These are phyloP conservation scores for Choloepus didactylus DNA, from an alignment of 2,797 vertebrate species.

Conservation along the genomic window DNA sequence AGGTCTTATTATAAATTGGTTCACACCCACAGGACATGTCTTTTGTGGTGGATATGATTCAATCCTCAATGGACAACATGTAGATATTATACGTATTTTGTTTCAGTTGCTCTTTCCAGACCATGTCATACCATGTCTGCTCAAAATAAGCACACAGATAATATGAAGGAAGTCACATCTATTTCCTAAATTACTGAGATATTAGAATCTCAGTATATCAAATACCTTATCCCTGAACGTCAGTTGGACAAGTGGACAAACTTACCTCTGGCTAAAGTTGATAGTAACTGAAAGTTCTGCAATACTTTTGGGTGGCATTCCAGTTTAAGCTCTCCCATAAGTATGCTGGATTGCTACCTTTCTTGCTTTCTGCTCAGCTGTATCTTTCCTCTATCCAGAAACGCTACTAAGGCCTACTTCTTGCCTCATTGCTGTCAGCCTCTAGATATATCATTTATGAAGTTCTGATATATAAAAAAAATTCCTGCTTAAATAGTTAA, in stretches of 20 bases:
- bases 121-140: neutral
- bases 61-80: neutral
- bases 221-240: neutral
- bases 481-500: neutral
- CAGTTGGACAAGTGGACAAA: neutral
- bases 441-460: neutral
- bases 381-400: neutral
- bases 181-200: constrained; percentile 2
- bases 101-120: neutral
- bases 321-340: neutral
- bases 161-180: neutral
- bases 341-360: neutral
- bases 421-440: neutral
- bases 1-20: too few relatives aligned
- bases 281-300: neutral
- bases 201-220: neutral
- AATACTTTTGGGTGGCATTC: neutral
- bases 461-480: neutral
- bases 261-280: neutral
- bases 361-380: neutral
- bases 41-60: too few relatives aligned
- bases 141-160: neutral
- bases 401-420: neutral
- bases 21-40: too few relatives aligned
- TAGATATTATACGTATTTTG: neutral